Percentiles rank a stretch among this genome's conserved stretches.
phyloP scores from a whole-genome alignment of 1,140 invertebrate genomes.

The Trachymyrmex cornetzi region DNA sequence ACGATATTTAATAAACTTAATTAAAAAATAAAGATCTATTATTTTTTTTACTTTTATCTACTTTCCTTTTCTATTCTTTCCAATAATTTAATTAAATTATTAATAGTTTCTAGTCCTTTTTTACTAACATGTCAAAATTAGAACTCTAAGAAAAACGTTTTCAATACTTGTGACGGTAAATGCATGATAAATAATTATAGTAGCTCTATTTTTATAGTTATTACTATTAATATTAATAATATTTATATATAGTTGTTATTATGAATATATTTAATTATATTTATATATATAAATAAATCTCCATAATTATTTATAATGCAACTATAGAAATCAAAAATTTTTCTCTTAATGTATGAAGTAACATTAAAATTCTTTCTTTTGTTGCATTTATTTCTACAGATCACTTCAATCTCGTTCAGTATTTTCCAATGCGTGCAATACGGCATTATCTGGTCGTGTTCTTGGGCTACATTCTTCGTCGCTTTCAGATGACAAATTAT shows the following conservation, averaged over 20 bases:
- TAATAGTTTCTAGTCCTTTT: background rate
- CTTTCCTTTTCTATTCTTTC: background rate
- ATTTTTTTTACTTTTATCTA: background rate
- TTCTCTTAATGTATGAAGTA: too few relatives aligned
- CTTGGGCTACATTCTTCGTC: conserved; percentile 59
- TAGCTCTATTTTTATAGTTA: too few relatives aligned
- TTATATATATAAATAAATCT: too few relatives aligned
- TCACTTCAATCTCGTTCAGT: background rate
- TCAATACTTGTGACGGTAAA: too few relatives aligned
- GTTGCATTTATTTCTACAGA: background rate
- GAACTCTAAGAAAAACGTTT: too few relatives aligned
- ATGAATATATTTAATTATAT: too few relatives aligned
- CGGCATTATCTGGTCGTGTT: conserved; percentile 2
- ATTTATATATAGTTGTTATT: too few relatives aligned
- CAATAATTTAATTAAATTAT: background rate
- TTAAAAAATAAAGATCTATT: background rate
- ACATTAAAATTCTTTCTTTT: background rate
- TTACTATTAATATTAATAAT: too few relatives aligned
- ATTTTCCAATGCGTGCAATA: conserved; percentile 10
- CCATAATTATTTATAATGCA: too few relatives aligned
- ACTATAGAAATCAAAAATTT: too few relatives aligned
- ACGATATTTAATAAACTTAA: background rate
- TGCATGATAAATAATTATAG: too few relatives aligned
- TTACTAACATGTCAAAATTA: background rate
- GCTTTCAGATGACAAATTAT: conserved; percentile 72